A percentile compares a stretch with the other conserved stretches of the same genome.
Evolutionary conservation across 2,113 vertebrate species (phyloP).

Genomic region (cat (Felis catus)): DNA sequence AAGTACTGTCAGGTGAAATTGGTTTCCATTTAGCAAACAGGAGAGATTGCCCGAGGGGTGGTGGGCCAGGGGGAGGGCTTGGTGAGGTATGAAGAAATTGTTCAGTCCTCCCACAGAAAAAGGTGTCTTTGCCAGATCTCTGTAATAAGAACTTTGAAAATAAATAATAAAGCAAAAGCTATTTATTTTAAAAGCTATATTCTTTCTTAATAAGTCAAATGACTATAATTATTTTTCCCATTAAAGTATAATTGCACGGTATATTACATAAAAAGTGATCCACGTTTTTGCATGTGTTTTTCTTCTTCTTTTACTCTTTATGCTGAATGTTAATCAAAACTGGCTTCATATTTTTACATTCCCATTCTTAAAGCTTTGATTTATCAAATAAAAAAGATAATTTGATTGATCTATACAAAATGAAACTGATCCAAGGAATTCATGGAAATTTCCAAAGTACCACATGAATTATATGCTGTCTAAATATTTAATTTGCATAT

Average conservation of each 20-base stretch:
- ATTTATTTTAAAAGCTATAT: slow-evolving; percentile 51
- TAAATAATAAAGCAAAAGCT: slow-evolving; percentile 41
- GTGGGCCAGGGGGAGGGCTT: background rate
- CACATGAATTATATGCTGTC: background rate
- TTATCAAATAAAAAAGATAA: slow-evolving; percentile 2
- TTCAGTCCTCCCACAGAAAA: background rate
- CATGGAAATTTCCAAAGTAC: background rate
- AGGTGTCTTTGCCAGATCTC: slow-evolving; percentile 21
- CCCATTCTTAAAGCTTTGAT: slow-evolving; percentile 2
- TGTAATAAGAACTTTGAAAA: slow-evolving; percentile 55
- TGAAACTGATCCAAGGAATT: slow-evolving; percentile 29
- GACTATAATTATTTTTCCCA: slow-evolving; percentile 50
- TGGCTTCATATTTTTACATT: slow-evolving; percentile 44
- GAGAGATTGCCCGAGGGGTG: background rate
- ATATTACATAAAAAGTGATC: slow-evolving; percentile 7
- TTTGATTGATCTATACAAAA: slow-evolving; percentile 14
- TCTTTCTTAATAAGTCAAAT: slow-evolving; percentile 50
- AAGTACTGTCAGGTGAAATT: background rate
- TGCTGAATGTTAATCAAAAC: slow-evolving; percentile 40
- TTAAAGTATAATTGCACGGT: slow-evolving; percentile 45
- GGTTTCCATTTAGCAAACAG: slow-evolving; percentile 5
- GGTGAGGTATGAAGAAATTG: background rate
- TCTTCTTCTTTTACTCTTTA: slow-evolving; percentile 29
- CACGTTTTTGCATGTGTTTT: background rate
- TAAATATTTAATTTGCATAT: slow-evolving; percentile 51